Evolutionary conservation across 37 sponge, comb jelly and placozoan species (phyloP), one percentile per base, ranked within the genome.

Genomic region (Halichondria panicea): DNA sequence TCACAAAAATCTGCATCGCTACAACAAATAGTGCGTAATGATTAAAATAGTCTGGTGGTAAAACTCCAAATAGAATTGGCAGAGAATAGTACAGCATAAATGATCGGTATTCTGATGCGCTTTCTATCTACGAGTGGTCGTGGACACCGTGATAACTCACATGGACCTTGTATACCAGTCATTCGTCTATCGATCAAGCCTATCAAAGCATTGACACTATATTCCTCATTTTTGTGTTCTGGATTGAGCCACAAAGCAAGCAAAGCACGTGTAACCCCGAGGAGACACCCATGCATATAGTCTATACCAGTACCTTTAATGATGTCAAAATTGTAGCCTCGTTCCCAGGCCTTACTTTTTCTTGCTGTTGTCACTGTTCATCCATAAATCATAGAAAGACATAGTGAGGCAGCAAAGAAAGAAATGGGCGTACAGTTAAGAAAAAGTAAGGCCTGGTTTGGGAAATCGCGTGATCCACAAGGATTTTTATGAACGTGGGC

Each of bases 21-120:
- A 31, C 24, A 13, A 31, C 31, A 8, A 64, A 28, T 7, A 66
- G 24, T 8, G n/a, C 7, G 25, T 22, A 58, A 30, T 66, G 67
- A 19, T 66, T 24, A 66, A 40, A 66, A 25, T 40, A 38, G 31
- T 66, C 43, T 19, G 38, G 22, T 42, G 67, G 67, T 40, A 66
- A 40, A 22, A 66, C 4, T 18, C 67, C 67, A n/a, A 38, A 19
- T 24, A 66, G 31, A 40, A 66, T 43, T 15, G 67, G 67, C 43
- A 66, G 24, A 39, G 67, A 66, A 37, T 66, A 66, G 22, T 66
- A 66, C 38, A 66, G 36, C 15, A 66, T 21, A 37, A 64, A 66
- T 22, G 43, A 37, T 11, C 67, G 38, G 36, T 64, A 64, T 40
- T 66, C 67, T 40, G 67, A 66, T 9, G 67, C 67, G 36, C 36